A percentile compares a stretch with the other conserved stretches of the same genome.
These are phyloP conservation scores for Forbesichthys papilliferus DNA, from an alignment of 2,113 vertebrate genomes.

Conservation along the genomic window DNA sequence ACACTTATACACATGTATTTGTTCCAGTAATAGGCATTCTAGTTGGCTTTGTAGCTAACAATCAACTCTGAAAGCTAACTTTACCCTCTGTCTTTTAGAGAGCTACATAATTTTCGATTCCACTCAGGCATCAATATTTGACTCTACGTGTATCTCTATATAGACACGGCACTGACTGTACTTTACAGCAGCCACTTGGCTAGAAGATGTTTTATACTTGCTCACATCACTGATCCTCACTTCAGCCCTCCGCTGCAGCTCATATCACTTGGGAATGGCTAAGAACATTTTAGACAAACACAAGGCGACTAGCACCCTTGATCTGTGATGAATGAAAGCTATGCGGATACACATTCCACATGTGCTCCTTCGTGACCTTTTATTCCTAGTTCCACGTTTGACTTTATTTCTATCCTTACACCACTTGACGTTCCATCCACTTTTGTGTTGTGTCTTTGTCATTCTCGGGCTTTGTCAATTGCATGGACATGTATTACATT, in stretches of 20 bases:
- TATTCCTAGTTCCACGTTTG: conserved; percentile 31
- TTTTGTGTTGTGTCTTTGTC: background rate
- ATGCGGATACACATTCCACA: conserved; percentile 30
- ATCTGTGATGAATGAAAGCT: conserved; percentile 56
- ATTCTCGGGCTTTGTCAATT: background rate
- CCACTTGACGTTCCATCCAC: background rate
- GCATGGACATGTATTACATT: too few species aligned
- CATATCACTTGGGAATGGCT: conserved; percentile 43
- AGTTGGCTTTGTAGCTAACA: conserved; percentile 26
- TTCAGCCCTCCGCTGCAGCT: conserved; percentile 31
- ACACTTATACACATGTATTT: background rate
- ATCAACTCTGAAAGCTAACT: conserved; percentile 31
- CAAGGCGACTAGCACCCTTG: conserved; percentile 41
- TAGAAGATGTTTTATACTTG: conserved; percentile 31
- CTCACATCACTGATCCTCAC: conserved; percentile 31
- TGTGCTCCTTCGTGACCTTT: conserved; percentile 24
- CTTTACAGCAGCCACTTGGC: conserved; percentile 37
- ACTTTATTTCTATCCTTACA: background rate
- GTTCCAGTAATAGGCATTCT: conserved; percentile 12
- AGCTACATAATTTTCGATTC: conserved; percentile 15
- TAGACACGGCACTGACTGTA: conserved; percentile 29
- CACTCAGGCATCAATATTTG: conserved; percentile 31
- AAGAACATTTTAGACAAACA: conserved; percentile 47
- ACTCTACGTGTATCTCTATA: conserved; percentile 24
- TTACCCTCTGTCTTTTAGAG: conserved; percentile 29